Evolutionary conservation across 2,888 invertebrate genomes (phyloP).

Genomic region (Drosophila engyochracea): DNA sequence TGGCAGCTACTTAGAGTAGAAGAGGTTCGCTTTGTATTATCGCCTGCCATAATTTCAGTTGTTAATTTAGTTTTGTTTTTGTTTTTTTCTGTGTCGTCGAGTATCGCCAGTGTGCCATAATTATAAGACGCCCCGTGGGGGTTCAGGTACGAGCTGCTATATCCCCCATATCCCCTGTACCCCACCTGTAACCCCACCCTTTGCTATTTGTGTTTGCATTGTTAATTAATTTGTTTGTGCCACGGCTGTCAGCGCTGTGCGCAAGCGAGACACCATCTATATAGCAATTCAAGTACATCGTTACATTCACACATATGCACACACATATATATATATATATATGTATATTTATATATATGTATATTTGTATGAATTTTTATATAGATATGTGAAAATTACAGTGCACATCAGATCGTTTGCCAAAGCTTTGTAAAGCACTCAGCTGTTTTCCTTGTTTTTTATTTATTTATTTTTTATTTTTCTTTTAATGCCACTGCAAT

Average conservation of each 20-base stretch:
- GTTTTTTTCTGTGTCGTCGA: conserved; percentile 28
- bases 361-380: not conserved
- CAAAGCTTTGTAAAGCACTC: conserved; percentile 54
- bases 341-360: conserved; percentile 8
- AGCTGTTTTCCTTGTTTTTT: conserved; percentile 23
- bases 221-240: conserved; percentile 78
- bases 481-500: conserved; percentile 24
- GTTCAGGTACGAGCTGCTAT: conserved; percentile 26
- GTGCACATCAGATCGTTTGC: conserved; percentile 36
- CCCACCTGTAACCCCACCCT: not conserved
- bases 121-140: conserved; percentile 59
- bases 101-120: conserved; percentile 73
- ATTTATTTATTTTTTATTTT: not conserved
- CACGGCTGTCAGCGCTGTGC: conserved; percentile 31
- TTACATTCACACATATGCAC: not conserved
- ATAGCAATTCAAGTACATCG: conserved; percentile 23
- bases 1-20: conserved; percentile 20
- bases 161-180: not conserved
- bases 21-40: conserved; percentile 48
- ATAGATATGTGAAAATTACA: conserved; percentile 31
- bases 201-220: conserved; percentile 57
- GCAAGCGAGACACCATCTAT: conserved; percentile 40
- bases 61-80: conserved; percentile 25
- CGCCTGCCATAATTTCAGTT: conserved; percentile 59
- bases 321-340: conserved; percentile 9